Conservation (phyloP, 2,797 vertebrate genomes). For the Zenarchopterus dispar region DNA sequence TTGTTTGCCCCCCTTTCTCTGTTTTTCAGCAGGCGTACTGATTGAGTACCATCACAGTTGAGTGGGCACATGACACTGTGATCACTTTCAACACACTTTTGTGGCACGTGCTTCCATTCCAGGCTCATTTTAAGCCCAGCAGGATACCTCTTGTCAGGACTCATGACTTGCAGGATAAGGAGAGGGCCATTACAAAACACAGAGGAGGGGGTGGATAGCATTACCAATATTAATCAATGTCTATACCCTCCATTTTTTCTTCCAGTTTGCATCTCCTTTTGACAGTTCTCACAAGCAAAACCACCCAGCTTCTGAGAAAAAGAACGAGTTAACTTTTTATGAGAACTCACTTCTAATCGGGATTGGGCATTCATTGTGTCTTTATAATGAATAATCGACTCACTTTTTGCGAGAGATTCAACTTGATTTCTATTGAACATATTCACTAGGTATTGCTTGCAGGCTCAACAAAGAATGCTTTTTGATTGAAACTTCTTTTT, state of each 20-base stretch:
- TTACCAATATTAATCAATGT: conserved; percentile 99
- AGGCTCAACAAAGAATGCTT: conserved; percentile 81
- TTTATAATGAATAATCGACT: conserved; percentile 80
- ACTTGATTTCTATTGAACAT: conserved; percentile 64
- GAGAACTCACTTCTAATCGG: conserved; percentile 56
- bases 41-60: conserved; percentile 89
- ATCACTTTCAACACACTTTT: conserved; percentile 87
- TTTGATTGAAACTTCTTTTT: conserved; percentile 76
- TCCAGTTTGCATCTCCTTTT: conserved; percentile 89
- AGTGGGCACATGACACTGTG: conserved; percentile 91
- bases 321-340: conserved; percentile 88
- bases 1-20: background rate
- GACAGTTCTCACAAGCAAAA: conserved; percentile 86
- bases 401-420: background rate
- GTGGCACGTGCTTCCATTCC: conserved; percentile 91
- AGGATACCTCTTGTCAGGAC: conserved; percentile 91
- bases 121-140: conserved; percentile 95
- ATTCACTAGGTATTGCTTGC: conserved; percentile 85
- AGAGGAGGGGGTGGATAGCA: conserved; percentile 79
- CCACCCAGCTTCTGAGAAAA: conserved; percentile 75
- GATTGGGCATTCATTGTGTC: conserved; percentile 49
- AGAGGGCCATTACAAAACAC: conserved; percentile 90
- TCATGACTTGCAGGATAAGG: conserved; percentile 81
- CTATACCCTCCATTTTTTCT: conserved; percentile 89
- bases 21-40: conserved; percentile 85